Conservation (phyloP, 2,797 vertebrate species). For the Crax fasciolata region DNA sequence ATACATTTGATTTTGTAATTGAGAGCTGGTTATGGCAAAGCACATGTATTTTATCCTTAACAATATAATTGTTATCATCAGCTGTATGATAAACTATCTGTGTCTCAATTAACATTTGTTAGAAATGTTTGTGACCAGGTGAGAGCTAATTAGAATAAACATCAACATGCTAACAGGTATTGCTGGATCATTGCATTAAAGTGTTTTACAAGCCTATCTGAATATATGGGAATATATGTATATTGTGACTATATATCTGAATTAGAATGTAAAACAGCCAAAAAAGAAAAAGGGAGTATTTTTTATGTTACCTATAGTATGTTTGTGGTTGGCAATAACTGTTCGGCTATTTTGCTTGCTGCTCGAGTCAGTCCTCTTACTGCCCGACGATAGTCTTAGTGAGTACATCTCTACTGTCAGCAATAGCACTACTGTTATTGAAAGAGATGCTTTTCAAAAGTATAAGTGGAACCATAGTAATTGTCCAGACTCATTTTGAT, state of each 20-base stretch:
- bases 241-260: background rate
- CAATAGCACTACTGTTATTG: background rate
- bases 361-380: background rate
- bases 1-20: background rate
- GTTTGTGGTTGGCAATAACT: background rate
- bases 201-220: background rate
- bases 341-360: background rate
- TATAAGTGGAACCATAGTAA: background rate
- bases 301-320: accelerated
- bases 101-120: background rate
- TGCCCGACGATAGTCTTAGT: background rate
- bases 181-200: background rate
- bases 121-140: background rate
- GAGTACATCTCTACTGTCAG: background rate
- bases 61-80: background rate
- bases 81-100: background rate
- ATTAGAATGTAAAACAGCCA: background rate
- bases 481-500: background rate
- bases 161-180: background rate
- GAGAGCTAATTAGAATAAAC: background rate
- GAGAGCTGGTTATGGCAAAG: background rate
- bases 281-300: background rate
- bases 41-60: background rate
- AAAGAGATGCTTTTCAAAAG: background rate
- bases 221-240: background rate